These are phyloP conservation scores for Astreopora myriophthalma DNA, from an alignment of 64 coral and sea anemone species.

Conservation along the genomic window DNA sequence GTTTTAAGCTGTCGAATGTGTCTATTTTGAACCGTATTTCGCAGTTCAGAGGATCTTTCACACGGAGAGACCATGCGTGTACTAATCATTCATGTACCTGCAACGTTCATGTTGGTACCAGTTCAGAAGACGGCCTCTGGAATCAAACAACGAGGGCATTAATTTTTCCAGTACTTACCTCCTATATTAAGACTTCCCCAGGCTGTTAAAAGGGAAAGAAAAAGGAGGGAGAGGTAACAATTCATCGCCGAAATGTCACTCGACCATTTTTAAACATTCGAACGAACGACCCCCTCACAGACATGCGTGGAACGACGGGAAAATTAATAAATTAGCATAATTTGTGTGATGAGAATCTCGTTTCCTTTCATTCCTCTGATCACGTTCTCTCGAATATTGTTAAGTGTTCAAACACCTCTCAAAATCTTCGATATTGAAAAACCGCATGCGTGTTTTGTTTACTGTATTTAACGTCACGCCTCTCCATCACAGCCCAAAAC, in stretches of 20 bases:
- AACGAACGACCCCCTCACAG: background rate
- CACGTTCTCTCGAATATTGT: background rate
- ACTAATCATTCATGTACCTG: background rate
- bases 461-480: background rate
- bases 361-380: background rate
- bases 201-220: constrained; percentile 40
- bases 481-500: background rate
- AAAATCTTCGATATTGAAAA: background rate
- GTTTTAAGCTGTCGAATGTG: background rate
- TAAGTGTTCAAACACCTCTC: background rate
- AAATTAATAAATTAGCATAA: constrained; percentile 33
- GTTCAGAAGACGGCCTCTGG: background rate
- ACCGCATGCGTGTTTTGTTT: background rate
- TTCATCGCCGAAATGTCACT: constrained; percentile 56
- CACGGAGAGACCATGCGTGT: background rate
- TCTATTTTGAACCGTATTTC: background rate
- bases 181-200: constrained; percentile 13
- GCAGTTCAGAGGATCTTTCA: background rate
- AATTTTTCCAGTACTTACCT: constrained; percentile 59
- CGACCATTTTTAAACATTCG: constrained; percentile 40
- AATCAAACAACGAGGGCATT: constrained; percentile 1
- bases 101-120: constrained; percentile 7
- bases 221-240: constrained; percentile 40
- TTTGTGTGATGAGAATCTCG: background rate
- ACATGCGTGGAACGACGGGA: constrained; percentile 29